phyloP scores from a whole-genome alignment of 2,888 invertebrate genomes.

The Syritta pipiens region DNA sequence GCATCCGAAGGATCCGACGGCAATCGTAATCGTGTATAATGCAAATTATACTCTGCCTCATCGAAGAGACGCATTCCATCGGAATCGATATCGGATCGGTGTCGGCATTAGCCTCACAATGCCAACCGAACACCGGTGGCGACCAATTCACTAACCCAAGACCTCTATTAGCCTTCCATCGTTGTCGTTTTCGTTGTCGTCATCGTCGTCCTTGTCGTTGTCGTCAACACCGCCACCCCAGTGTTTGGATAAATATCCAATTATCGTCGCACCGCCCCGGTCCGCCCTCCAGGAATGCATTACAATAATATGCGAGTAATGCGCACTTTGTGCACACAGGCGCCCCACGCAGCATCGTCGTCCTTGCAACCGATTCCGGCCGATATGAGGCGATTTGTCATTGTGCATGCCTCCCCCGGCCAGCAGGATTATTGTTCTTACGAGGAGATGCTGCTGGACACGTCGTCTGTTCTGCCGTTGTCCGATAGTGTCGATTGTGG shows the following conservation, averaged over 20 bases:
- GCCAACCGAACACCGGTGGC: conserved; percentile 35
- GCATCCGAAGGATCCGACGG: conserved; percentile 2
- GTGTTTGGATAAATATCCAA: conserved; percentile 61
- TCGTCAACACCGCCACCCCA: background rate
- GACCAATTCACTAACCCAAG: conserved; percentile 44
- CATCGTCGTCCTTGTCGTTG: background rate
- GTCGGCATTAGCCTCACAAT: conserved; percentile 21
- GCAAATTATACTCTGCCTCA: conserved; percentile 16
- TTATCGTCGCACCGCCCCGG: conserved; percentile 50
- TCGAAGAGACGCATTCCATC: background rate
- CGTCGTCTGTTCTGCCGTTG: conserved; percentile 5
- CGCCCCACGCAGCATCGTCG: background rate
- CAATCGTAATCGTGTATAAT: conserved; percentile 18
- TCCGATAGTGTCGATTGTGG: conserved; percentile 56
- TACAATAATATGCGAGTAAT: conserved; percentile 60
- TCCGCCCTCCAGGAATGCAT: conserved; percentile 47
- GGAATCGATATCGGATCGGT: background rate
- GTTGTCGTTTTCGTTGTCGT: conserved; percentile 15
- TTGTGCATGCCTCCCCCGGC: background rate
- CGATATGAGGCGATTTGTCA: conserved; percentile 31
- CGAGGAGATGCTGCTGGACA: conserved; percentile 2
- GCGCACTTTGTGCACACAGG: conserved; percentile 20
- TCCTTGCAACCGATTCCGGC: conserved; percentile 11
- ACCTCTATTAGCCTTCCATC: conserved; percentile 45
- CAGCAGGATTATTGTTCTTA: conserved; percentile 57